Evolutionary conservation across 2,888 invertebrate genomes (phyloP).

Genomic region (Lasioglossum villosulum): DNA sequence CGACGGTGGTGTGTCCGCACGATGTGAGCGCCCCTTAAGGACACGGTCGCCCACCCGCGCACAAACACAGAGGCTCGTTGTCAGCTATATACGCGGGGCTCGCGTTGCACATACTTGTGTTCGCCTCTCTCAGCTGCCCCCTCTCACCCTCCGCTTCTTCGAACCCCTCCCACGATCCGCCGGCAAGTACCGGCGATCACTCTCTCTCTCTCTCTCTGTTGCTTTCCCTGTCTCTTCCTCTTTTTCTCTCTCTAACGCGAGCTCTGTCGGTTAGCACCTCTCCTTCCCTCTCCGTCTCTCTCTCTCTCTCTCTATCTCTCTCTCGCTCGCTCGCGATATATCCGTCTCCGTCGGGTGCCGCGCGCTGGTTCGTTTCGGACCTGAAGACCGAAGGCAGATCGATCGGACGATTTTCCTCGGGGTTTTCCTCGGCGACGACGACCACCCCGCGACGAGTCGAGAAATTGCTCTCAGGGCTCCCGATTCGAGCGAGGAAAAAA

Average conservation of each 20-base stretch:
- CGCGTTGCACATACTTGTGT: conserved; percentile 78
- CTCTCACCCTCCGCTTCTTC: conserved; percentile 51
- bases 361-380: conserved; percentile 79
- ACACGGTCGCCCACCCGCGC: conserved; percentile 80
- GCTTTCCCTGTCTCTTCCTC: conserved; percentile 32
- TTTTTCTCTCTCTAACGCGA: conserved; percentile 24
- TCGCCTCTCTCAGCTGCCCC: conserved; percentile 62
- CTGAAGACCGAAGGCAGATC: conserved; percentile 84
- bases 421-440: conserved; percentile 82
- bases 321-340: conserved; percentile 4
- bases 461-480: conserved; percentile 78
- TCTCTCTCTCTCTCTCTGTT: conserved; percentile 22
- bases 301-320: conserved; percentile 38
- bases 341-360: conserved; percentile 44
- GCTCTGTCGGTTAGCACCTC: conserved; percentile 23
- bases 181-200: conserved; percentile 55
- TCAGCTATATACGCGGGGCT: conserved; percentile 73
- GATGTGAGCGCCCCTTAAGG: conserved; percentile 78
- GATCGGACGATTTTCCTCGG: conserved; percentile 84
- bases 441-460: conserved; percentile 82
- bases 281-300: conserved; percentile 42
- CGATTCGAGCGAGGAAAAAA: conserved; percentile 74
- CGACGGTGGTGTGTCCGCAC: conserved; percentile 11
- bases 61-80: conserved; percentile 70
- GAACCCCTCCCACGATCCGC: conserved; percentile 48